Evolutionary conservation across 2,888 invertebrate species (phyloP).

Genomic region (Himalopsyche tibetana): DNA sequence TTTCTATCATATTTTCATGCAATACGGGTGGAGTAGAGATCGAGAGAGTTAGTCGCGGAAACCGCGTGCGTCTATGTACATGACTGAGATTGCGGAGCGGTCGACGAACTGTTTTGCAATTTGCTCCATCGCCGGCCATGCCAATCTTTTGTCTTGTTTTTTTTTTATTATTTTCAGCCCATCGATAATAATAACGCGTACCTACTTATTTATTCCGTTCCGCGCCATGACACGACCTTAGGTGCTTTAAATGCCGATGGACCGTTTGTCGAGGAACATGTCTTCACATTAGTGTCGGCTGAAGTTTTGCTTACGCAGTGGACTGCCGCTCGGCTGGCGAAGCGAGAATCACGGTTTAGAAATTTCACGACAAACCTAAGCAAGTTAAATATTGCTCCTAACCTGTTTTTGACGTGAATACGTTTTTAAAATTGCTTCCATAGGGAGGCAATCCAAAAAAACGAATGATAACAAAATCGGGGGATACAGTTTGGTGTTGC

Average conservation of each 20-base stretch:
- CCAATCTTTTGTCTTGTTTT: constrained; percentile 18
- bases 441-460: too few species aligned
- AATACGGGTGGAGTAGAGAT: too few species aligned
- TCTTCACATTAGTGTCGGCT: too few species aligned
- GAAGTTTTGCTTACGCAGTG: too few species aligned
- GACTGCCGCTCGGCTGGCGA: too few species aligned
- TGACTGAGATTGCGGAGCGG: background rate
- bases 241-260: constrained; percentile 8
- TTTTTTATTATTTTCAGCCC: background rate
- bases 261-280: background rate
- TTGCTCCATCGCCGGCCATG: background rate
- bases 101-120: constrained; percentile 26
- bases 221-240: constrained; percentile 20
- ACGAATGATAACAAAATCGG: too few species aligned
- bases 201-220: constrained; percentile 14
- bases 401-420: too few species aligned
- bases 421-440: too few species aligned
- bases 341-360: too few species aligned
- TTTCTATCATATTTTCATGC: background rate
- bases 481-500: too few species aligned
- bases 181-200: background rate
- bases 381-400: too few species aligned
- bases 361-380: too few species aligned
- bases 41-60: background rate
- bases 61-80: background rate